These are phyloP conservation scores for Xiphophorus couchianus DNA, from an alignment of 2,113 vertebrate species.

Conservation along the genomic window DNA sequence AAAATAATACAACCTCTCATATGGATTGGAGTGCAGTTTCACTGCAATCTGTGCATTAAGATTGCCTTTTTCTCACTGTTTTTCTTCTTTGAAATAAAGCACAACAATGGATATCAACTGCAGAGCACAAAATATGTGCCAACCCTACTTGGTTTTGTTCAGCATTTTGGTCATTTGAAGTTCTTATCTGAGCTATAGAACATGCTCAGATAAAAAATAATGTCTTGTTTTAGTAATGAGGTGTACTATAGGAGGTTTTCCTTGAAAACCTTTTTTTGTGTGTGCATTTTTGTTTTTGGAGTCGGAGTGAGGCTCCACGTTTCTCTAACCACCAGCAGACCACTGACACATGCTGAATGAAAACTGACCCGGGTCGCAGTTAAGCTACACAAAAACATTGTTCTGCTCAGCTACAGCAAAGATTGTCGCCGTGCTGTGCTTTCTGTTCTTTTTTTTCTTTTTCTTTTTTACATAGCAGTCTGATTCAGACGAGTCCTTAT, in stretches of 20 bases:
- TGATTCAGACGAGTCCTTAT: slow-evolving; percentile 34
- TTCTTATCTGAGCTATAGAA: slow-evolving; percentile 38
- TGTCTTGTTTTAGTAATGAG: slow-evolving; percentile 30
- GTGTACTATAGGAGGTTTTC: slow-evolving; percentile 19
- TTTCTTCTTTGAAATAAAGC: slow-evolving; percentile 58
- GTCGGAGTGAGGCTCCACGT: slow-evolving; percentile 49
- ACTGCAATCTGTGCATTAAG: slow-evolving; percentile 44
- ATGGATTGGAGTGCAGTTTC: slow-evolving; percentile 66
- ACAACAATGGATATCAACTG: slow-evolving; percentile 64
- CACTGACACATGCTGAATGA: slow-evolving; percentile 75
- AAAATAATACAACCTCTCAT: slow-evolving; percentile 53
- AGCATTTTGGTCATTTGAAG: slow-evolving; percentile 63
- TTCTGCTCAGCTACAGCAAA: slow-evolving; percentile 45
- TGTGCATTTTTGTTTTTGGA: slow-evolving; percentile 24
- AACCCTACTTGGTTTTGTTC: slow-evolving; percentile 62
- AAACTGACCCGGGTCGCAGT: slow-evolving; percentile 59
- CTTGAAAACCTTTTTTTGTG: slow-evolving; percentile 44
- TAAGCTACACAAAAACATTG: slow-evolving; percentile 31
- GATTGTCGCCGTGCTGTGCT: slow-evolving; percentile 46
- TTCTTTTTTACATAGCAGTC: slow-evolving; percentile 47
- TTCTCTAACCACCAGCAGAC: slow-evolving; percentile 81
- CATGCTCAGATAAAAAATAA: slow-evolving; percentile 21
- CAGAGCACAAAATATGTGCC: slow-evolving; percentile 55
- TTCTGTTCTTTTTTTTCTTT: background rate
- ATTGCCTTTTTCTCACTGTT: slow-evolving; percentile 33